Evolutionary conservation across 2,797 vertebrate species (phyloP).

Genomic region (Danio kyathit): DNA sequence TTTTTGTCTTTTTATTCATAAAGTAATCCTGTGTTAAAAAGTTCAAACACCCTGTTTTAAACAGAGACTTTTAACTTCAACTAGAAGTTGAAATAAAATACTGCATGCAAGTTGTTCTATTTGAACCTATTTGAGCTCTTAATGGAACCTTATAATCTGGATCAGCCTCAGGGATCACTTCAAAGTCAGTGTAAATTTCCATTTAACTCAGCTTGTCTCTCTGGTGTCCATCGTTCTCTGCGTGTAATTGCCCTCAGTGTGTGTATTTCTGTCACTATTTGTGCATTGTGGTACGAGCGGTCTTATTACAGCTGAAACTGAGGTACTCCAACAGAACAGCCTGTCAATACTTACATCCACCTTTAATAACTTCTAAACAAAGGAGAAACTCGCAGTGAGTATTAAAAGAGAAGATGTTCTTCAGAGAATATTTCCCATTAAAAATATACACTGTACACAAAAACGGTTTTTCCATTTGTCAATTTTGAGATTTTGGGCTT

Average conservation of each 20-base stretch:
- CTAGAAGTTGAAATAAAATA: constrained; percentile 18
- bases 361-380: constrained; percentile 16
- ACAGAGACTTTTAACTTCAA: neutral
- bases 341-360: constrained; percentile 35
- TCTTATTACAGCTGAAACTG: constrained; percentile 38
- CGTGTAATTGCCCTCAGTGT: constrained; percentile 19
- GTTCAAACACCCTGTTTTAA: neutral
- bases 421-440: constrained; percentile 10
- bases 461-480: no score
- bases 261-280: constrained; percentile 34
- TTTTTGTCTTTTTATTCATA: no score
- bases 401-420: constrained; percentile 21
- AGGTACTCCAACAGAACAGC: constrained; percentile 17
- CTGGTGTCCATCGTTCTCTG: constrained; percentile 5
- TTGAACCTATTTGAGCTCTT: constrained; percentile 26
- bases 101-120: constrained; percentile 14
- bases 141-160: constrained; percentile 32
- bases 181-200: constrained; percentile 32
- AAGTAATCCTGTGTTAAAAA: neutral
- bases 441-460: no score
- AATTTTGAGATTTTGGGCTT: no score
- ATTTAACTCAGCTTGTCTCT: constrained; percentile 23
- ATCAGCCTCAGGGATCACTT: constrained; percentile 24
- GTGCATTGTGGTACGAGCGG: constrained; percentile 13
- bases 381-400: constrained; percentile 16